Evolutionary conservation across 2,113 vertebrate species (phyloP).

Genomic region (Eolophus roseicapilla): DNA sequence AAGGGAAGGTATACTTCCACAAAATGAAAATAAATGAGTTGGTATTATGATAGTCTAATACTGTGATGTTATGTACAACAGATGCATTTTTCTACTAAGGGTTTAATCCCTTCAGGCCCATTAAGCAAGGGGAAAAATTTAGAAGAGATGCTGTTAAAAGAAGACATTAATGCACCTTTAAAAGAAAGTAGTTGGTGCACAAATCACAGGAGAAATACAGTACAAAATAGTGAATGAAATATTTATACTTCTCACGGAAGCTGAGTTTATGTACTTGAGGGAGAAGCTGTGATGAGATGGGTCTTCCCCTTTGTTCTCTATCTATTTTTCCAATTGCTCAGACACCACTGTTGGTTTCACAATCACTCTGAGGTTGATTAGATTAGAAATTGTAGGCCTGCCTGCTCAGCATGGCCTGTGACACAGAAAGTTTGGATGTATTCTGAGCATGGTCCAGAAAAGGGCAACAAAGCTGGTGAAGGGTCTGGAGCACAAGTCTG

Average conservation of each 20-base stretch:
- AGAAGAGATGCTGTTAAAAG: slow-evolving; percentile 41
- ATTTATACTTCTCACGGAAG: slow-evolving; percentile 73
- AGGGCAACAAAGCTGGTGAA: background rate
- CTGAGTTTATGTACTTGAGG: slow-evolving; percentile 45
- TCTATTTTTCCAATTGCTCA: slow-evolving; percentile 69
- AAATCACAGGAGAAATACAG: slow-evolving; percentile 56
- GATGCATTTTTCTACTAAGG: slow-evolving; percentile 46
- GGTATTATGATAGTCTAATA: slow-evolving; percentile 39
- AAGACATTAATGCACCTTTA: slow-evolving; percentile 62
- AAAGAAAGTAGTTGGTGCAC: slow-evolving; percentile 44
- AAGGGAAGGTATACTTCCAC: slow-evolving; percentile 20
- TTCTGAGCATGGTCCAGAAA: background rate
- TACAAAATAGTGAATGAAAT: slow-evolving; percentile 78
- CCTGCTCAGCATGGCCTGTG: slow-evolving; percentile 59
- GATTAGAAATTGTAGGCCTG: slow-evolving; percentile 59
- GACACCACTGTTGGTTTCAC: slow-evolving; percentile 66
- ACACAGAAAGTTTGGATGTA: background rate
- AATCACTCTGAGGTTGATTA: slow-evolving; percentile 68
- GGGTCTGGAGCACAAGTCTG: background rate
- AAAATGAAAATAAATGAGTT: slow-evolving; percentile 66
- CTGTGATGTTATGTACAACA: slow-evolving; percentile 46
- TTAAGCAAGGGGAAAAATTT: slow-evolving; percentile 53
- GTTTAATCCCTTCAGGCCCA: slow-evolving; percentile 53
- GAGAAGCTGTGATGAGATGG: slow-evolving; percentile 56
- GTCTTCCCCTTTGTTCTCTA: slow-evolving; percentile 74